Base-by-base conservation (phyloP, 2,113 vertebrate species). In the Menura novaehollandiae region DNA sequence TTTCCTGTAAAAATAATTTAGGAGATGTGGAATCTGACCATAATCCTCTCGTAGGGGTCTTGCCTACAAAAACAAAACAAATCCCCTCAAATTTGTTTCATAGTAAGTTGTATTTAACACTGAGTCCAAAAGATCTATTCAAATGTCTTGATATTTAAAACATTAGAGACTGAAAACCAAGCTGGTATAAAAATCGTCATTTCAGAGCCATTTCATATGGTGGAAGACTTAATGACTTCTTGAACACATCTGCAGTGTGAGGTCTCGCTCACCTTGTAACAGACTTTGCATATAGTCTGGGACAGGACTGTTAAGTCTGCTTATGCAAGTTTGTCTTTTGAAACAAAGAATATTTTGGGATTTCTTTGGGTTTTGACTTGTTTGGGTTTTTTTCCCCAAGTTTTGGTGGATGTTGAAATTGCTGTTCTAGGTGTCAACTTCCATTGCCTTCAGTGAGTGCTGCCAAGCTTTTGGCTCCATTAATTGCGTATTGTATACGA, bases 351-450 rank as follows among this genome's bases (percentile, higher is more conserved):
- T 86, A 20, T 26, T 63, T 49, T 6, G 8, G 4, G 1, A 4
- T 47, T 77, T 77, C 17, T 46, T 69, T 19, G 15, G 30, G 2
- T 46, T 85, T 81, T 62, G 20, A 11, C 4, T 46, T 71, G 11
- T 10, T 63, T 44, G 18, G 3, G 0, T 3, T 8, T 39, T 28
- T 60, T 41, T 23, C 3, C 11, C 9, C n/a, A 37, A 6, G 2
- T 66, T 80, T 81, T 58, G 33, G 7, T 1, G 0, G 19, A 15
- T 67, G 32, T 47, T 67, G 60, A 58, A 15, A 5, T 64, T 52
- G 18, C 4, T n/a, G 11, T 71, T 92, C 16, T n/a, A 24, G 13
- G 3, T 60, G 41, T 55, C 35, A 60, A 4, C 33, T 2, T 3
- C 39, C 17, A 28, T 83, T 35, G 44, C n/a, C 21, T 72, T 51